These are phyloP conservation scores for Neoscelio sp. DNA, from an alignment of 2,888 invertebrate species.

Conservation along the genomic window DNA sequence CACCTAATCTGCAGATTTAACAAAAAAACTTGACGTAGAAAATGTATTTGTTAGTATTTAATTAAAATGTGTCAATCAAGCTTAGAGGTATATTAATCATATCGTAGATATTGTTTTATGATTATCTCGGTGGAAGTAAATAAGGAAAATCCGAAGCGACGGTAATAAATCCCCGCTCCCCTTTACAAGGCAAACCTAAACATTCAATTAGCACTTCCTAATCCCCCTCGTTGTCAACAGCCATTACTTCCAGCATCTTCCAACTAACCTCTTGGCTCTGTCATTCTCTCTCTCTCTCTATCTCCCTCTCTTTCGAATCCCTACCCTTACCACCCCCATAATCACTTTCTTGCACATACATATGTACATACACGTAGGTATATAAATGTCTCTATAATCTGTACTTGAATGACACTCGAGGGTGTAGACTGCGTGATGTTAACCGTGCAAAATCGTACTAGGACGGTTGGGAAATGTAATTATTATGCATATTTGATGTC, in stretches of 20 bases:
- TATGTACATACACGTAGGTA: conserved; percentile 65
- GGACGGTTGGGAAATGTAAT: conserved; percentile 61
- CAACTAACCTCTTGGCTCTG: conserved; percentile 69
- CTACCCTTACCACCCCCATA: conserved; percentile 69
- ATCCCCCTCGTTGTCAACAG: conserved; percentile 81
- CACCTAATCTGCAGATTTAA: no score
- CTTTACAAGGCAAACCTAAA: conserved; percentile 76
- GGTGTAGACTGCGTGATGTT: conserved; percentile 76
- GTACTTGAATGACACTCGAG: conserved; percentile 80
- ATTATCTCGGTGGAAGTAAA: conserved; percentile 52
- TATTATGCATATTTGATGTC: conserved; percentile 57
- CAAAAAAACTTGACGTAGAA: no score
- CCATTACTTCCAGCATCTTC: conserved; percentile 83
- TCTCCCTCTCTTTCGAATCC: conserved; percentile 67
- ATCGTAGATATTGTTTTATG: conserved; percentile 29
- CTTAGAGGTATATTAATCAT: neutral
- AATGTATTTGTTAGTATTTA: no score
- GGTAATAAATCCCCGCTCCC: conserved; percentile 75
- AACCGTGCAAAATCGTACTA: conserved; percentile 79
- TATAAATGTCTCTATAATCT: conserved; percentile 66
- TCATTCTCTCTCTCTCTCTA: conserved; percentile 56
- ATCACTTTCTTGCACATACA: conserved; percentile 74
- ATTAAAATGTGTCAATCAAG: no score
- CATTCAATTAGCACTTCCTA: conserved; percentile 83
- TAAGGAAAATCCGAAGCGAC: conserved; percentile 50